phyloP scores from a whole-genome alignment of 2,888 invertebrate genomes.

The Drosophila merina region DNA sequence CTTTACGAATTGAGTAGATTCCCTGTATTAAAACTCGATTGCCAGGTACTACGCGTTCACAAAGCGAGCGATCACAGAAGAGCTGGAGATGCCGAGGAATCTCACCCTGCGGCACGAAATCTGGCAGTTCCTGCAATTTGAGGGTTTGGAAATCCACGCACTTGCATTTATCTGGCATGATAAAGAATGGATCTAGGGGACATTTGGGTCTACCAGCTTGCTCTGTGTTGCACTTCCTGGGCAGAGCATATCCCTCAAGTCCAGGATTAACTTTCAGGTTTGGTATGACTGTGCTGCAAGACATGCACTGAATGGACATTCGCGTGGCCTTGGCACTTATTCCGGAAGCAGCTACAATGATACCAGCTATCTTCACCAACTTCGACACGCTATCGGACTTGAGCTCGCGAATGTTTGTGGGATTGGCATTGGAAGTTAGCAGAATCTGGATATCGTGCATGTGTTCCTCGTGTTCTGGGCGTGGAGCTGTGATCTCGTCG shows the following conservation, averaged over 20 bases:
- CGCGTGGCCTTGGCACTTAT: slow-evolving; percentile 97
- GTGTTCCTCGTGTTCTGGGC: slow-evolving; percentile 94
- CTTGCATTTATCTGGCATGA: slow-evolving; percentile 98
- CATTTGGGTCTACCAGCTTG: slow-evolving; percentile 96
- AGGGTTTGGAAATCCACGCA: slow-evolving; percentile 99
- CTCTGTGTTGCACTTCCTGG: slow-evolving; percentile 97
- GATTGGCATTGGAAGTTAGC: slow-evolving; percentile 92
- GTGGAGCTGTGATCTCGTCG: slow-evolving; percentile 97
- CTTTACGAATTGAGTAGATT: slow-evolving; percentile 97
- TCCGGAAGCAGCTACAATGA: slow-evolving; percentile 96
- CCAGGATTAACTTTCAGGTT: slow-evolving; percentile 97
- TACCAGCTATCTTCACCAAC: slow-evolving; percentile 97
- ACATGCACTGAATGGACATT: slow-evolving; percentile 97
- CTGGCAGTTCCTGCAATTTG: slow-evolving; percentile 98
- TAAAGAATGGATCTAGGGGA: slow-evolving; percentile 98
- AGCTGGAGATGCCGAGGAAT: slow-evolving; percentile 98
- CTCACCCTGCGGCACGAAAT: slow-evolving; percentile 95
- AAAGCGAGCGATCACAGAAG: slow-evolving; percentile 95
- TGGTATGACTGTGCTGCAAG: slow-evolving; percentile 94
- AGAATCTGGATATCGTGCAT: slow-evolving; percentile 97
- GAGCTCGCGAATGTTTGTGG: slow-evolving; percentile 92
- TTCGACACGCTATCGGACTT: slow-evolving; percentile 97
- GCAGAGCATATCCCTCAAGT: slow-evolving; percentile 97
- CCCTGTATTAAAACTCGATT: slow-evolving; percentile 97
- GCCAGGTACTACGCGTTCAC: slow-evolving; percentile 98